Percentiles rank a stretch among this genome's conserved stretches.
Conservation (phyloP, 92 coral and sea anemone species). For the Epizoanthus ramosus region DNA sequence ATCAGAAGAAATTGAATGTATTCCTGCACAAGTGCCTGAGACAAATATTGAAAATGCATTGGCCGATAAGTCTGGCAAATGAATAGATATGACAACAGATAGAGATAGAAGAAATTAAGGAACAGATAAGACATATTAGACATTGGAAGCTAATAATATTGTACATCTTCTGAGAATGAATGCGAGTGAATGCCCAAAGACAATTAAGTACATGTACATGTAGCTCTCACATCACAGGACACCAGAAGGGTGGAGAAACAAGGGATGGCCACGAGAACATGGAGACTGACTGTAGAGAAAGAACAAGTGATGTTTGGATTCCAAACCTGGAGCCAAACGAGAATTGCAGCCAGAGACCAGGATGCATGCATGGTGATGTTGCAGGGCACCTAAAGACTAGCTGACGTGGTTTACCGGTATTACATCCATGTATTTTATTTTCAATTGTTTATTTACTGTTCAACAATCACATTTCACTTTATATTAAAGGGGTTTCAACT, state of each 20-base stretch:
- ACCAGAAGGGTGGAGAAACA: slow-evolving; percentile 16
- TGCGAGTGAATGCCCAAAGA: not conserved
- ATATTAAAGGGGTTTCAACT: too few relatives aligned
- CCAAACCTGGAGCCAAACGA: not conserved
- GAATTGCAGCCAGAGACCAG: not conserved
- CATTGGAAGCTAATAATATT: not conserved
- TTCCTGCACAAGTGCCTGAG: not conserved
- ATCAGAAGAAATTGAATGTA: not conserved
- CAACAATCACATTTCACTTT: too few relatives aligned
- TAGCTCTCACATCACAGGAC: slow-evolving; percentile 14
- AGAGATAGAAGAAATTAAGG: not conserved
- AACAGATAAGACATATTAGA: slow-evolving; percentile 16
- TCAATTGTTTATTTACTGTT: too few relatives aligned
- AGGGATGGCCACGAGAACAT: slow-evolving; percentile 4
- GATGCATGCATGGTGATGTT: not conserved
- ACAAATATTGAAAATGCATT: not conserved
- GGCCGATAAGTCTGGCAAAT: not conserved
- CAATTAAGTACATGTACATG: too few relatives aligned
- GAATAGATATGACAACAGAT: not conserved
- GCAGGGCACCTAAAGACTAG: too few relatives aligned
- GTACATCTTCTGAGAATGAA: not conserved
- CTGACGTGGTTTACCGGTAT: too few relatives aligned
- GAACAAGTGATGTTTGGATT: slow-evolving; percentile 1
- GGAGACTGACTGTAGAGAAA: slow-evolving; percentile 13
- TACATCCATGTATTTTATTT: too few relatives aligned